Base-by-base conservation (phyloP, 2,888 invertebrate species). In the Baronia brevicornis region DNA sequence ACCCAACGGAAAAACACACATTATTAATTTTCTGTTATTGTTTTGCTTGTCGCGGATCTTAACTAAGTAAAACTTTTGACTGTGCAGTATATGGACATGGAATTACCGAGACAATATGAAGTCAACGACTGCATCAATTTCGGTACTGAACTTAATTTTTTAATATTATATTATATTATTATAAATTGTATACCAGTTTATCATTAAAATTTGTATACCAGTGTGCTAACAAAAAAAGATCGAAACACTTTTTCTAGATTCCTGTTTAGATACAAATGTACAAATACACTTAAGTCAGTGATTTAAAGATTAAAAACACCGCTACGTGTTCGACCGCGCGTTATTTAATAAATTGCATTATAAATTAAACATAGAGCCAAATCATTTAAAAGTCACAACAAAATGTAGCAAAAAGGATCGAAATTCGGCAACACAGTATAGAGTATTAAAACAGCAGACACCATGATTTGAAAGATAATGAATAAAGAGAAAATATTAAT, bases 361-460 rank as follows among this genome's bases (percentile, higher is more conserved):
- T 74, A 73, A 73, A 74, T 74, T 69, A 72, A 61, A 71, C 72
- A 71, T 73, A 58, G 54, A 56, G 45, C 41, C 40, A 45, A 48
- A 58, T 63, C 53, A 65, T 65, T 65, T 60, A 52, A 52, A 51
- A 64, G 63, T 57, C 57, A 51, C 53, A 48, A 52, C 46, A 32
- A 43, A 40, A 38, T 32, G 19, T 22, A 25, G 36, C 44, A 52
- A 51, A 51, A 51, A 53, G 24, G 28, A 21, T 18, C 39, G 36
- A 40, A 43, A 39, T 46, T 51, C 39, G 43, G 39, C 31, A 11
- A 8, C 36, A 2, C 5, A 2, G 4, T 36, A 45, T 33, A 51
- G 51, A 43, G 22, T 35, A 46, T 14, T 5, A 3, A n/a, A 5
- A 12, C n/a, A 13, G 20, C 3, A 6, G 5, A 8, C 1, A 25